Conservation (phyloP, 2,888 invertebrate species). For the Norana najaformis region DNA sequence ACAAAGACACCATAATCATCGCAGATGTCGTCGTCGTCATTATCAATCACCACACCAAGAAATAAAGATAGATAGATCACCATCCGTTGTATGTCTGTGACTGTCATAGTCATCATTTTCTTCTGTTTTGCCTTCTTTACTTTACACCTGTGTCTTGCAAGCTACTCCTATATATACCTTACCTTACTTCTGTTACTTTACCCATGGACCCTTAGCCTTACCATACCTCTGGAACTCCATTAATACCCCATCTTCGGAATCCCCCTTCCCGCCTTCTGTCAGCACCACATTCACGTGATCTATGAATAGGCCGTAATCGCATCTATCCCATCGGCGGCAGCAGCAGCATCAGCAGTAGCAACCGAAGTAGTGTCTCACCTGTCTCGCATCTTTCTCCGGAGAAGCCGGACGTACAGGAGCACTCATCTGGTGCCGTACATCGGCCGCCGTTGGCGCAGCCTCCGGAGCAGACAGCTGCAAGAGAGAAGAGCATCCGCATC, state of each 20-base stretch:
- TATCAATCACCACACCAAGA: not conserved
- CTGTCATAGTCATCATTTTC: too few species aligned
- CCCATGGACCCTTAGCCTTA: too few species aligned
- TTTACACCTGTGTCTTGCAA: too few species aligned
- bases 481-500: not conserved
- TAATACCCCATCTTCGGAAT: not conserved
- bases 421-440: slow-evolving; percentile 82
- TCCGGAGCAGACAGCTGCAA: slow-evolving; percentile 75
- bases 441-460: slow-evolving; percentile 81
- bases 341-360: not conserved
- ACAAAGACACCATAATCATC: slow-evolving; percentile 9
- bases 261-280: not conserved
- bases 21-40: not conserved
- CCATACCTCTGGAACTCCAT: not conserved
- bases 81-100: not conserved
- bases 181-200: not conserved
- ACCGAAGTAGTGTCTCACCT: slow-evolving; percentile 64
- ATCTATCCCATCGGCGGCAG: not conserved
- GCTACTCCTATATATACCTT: not conserved
- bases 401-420: slow-evolving; percentile 83
- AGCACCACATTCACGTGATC: not conserved
- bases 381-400: slow-evolving; percentile 82
- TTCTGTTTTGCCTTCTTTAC: too few species aligned
- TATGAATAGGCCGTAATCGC: not conserved
- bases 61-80: not conserved